A percentile compares a stretch with the other conserved stretches of the same genome.
phyloP scores from a whole-genome alignment of 1,140 invertebrate species.

The Laodelphax striatellus region DNA sequence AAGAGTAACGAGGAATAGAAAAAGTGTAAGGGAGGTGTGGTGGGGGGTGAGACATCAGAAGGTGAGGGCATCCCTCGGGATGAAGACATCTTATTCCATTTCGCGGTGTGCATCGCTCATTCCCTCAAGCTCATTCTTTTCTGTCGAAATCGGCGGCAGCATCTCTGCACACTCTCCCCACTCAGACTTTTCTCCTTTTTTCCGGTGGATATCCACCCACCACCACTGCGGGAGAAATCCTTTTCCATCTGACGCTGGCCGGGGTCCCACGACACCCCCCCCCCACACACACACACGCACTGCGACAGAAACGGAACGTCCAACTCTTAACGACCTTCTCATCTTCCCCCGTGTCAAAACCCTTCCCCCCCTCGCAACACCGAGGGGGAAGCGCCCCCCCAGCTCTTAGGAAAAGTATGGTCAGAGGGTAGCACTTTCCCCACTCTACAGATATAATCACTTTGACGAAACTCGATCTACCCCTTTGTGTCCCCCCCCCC shows the following conservation, averaged over 20 bases:
- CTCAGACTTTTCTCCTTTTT: too few relatives aligned
- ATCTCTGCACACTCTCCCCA: too few relatives aligned
- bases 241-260: background rate
- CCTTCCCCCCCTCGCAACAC: background rate
- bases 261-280: background rate
- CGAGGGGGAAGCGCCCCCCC: too few relatives aligned
- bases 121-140: background rate
- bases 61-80: background rate
- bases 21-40: background rate
- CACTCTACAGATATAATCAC: background rate
- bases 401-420: too few relatives aligned
- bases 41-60: too few relatives aligned
- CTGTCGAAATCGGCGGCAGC: background rate
- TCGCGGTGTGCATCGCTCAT: background rate
- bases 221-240: too few relatives aligned
- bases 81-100: slow-evolving; percentile 4
- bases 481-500: too few relatives aligned
- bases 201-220: too few relatives aligned
- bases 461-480: background rate
- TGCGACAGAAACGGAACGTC: background rate
- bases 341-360: too few relatives aligned
- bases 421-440: too few relatives aligned
- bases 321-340: background rate
- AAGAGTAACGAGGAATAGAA: too few relatives aligned
- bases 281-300: too few relatives aligned